These are phyloP conservation scores for Trichogramma pretiosum DNA, from an alignment of 1,140 invertebrate species.

Conservation along the genomic window DNA sequence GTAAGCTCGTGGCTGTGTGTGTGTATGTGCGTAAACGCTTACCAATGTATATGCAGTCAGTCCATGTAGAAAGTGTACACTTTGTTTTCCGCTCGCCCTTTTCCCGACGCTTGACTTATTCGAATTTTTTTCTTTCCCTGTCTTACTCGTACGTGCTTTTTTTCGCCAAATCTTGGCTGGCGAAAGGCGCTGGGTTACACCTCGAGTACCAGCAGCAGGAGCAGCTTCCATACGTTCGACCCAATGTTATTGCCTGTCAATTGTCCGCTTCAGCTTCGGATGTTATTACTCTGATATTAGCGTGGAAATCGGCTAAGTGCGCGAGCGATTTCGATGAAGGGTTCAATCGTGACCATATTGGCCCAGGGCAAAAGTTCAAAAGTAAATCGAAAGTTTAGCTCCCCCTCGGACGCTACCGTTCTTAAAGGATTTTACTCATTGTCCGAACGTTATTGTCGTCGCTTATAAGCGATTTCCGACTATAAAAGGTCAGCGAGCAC, in stretches of 20 bases:
- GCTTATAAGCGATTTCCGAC: too few relatives aligned
- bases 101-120: not conserved
- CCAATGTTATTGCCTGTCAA: constrained; percentile 47
- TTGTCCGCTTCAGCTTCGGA: constrained; percentile 38
- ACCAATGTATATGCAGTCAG: not conserved
- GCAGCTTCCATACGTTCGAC: too few relatives aligned
- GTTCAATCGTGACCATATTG: too few relatives aligned
- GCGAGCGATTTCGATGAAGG: too few relatives aligned
- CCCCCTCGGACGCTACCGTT: too few relatives aligned
- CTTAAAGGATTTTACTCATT: too few relatives aligned
- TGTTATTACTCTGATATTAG: constrained; percentile 47
- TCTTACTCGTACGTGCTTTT: constrained; percentile 22
- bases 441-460: too few relatives aligned
- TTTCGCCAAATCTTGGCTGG: constrained; percentile 16
- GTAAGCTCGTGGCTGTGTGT: constrained; percentile 16
- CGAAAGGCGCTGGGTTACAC: constrained; percentile 28
- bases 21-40: not conserved
- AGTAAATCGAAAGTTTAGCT: too few relatives aligned
- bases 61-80: not conserved
- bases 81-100: constrained; percentile 9
- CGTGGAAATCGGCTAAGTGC: too few relatives aligned
- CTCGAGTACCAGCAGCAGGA: constrained; percentile 20
- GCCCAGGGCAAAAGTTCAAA: too few relatives aligned
- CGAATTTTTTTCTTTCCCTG: too few relatives aligned
- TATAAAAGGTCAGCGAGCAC: too few relatives aligned